phyloP scores from a whole-genome alignment of 2,113 vertebrate genomes.

The Scartelaos histophorus region DNA sequence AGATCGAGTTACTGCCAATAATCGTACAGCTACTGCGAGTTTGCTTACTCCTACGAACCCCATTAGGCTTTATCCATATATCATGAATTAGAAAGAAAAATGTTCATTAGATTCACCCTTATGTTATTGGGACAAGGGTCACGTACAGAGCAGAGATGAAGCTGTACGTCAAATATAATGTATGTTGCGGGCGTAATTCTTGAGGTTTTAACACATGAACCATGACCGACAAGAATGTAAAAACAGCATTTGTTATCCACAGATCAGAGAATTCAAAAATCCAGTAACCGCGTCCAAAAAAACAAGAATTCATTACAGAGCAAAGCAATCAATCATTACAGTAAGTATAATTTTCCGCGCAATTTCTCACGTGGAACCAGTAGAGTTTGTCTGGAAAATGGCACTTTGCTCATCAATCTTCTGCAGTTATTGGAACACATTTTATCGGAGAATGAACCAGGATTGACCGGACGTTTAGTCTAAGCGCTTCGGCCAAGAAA shows the following conservation, averaged over 20 bases:
- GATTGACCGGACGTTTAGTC: constrained; percentile 41
- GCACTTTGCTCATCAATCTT: constrained; percentile 62
- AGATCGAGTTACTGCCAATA: neutral
- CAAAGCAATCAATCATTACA: constrained; percentile 49
- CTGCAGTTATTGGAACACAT: constrained; percentile 45
- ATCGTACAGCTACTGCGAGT: neutral
- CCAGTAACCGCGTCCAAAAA: neutral
- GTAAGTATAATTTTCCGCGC: constrained; percentile 51
- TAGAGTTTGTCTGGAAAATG: constrained; percentile 61
- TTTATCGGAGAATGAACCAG: constrained; percentile 40
- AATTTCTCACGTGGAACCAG: constrained; percentile 38
- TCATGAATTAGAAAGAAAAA: neutral
- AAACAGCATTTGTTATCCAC: neutral
- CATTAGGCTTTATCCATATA: neutral
- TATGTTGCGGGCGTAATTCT: neutral
- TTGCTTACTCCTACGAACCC: neutral
- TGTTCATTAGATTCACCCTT: neutral
- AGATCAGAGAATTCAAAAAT: neutral
- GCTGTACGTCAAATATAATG: neutral
- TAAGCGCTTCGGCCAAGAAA: constrained; percentile 43
- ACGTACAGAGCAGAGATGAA: constrained; percentile 3
- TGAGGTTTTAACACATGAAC: constrained; percentile 5
- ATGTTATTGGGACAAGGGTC: neutral
- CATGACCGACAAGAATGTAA: neutral
- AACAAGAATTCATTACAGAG: constrained; percentile 48